Base-by-base conservation (phyloP, 2,113 vertebrate species). In the Gobiocypris rarus region DNA sequence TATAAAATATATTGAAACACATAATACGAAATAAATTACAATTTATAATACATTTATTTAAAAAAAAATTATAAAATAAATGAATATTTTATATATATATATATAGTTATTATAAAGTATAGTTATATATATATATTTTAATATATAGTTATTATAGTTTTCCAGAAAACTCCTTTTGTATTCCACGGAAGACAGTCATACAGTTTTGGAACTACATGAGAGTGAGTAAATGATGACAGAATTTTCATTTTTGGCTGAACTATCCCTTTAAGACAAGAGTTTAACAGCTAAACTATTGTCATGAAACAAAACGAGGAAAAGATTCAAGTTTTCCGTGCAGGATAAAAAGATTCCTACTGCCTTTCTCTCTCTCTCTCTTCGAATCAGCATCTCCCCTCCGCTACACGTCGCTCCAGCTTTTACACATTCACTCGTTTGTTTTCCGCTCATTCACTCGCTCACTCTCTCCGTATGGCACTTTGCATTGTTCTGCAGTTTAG, bases 401-500 rank as follows among this genome's bases (percentile, higher is more conserved):
- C 31, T 73, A 81, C 65, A 83, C 88, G 38, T 59, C 67, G 73
- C 67, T 59, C 63, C 50, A 28, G n/a, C 73, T 75, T 41, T 84
- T 13, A 38, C 61, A 54, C 78, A 54, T 56, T 41, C 15, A 34
- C 22, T 54, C 22, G 15, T 52, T 75, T 19, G 71, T 74, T 50
- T 71, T 45, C 9, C 17, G 24, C 70, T 71, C 83, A 69, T 73
- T 69, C 71, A 54, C 38, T 26, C 58, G 63, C 67, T 56, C 65
- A 63, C 41, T 87, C 88, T 91, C 88, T 90, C 94, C 22, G 92
- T 95, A 94, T 97, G 96, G 96, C 95, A 95, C 95, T 95, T 95
- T 96, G 96, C 96, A 96, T 96, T 95, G 90, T 95, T 95, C 94
- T 93, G 93, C 92, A 92, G 93, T 89, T 38, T 76, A 61, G 54